Conservation (phyloP, 1,140 invertebrate species). For the Phocides pigmalion region DNA sequence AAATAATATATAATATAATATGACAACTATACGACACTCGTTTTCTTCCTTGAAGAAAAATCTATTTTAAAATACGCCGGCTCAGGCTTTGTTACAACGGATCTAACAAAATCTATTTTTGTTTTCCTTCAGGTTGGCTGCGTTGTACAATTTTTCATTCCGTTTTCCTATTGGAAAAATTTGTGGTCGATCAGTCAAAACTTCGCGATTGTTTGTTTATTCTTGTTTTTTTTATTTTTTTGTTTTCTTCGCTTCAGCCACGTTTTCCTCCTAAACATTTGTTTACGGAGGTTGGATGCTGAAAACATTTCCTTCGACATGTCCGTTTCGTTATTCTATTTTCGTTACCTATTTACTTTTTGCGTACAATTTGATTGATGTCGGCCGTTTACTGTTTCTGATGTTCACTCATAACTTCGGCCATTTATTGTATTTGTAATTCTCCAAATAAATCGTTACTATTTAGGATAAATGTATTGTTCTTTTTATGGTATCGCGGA, state of each 20-base stretch:
- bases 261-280: slow-evolving; percentile 37
- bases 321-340: slow-evolving; percentile 4
- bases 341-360: slow-evolving; percentile 1
- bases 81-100: slow-evolving; percentile 3
- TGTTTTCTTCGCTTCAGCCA: slow-evolving; percentile 30
- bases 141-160: slow-evolving; percentile 20
- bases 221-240: slow-evolving; percentile 38
- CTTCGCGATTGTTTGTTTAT: slow-evolving; percentile 36
- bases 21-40: too few species aligned
- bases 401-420: slow-evolving; percentile 22
- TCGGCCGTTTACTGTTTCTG: slow-evolving; percentile 10
- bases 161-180: slow-evolving; percentile 41
- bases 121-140: slow-evolving; percentile 6
- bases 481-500: slow-evolving; percentile 20
- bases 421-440: slow-evolving; percentile 24
- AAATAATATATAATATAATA: too few species aligned
- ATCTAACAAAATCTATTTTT: slow-evolving; percentile 32
- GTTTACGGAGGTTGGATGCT: slow-evolving; percentile 9
- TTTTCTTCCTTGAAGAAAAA: too few species aligned
- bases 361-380: slow-evolving; percentile 18
- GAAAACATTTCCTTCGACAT: neutral
- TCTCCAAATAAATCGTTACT: slow-evolving; percentile 17
- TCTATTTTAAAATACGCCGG: too few species aligned
- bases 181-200: slow-evolving; percentile 52
- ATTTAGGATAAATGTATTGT: slow-evolving; percentile 8